These are phyloP conservation scores for Amphiprion percula DNA, from an alignment of 2,113 vertebrate genomes.

Conservation along the genomic window DNA sequence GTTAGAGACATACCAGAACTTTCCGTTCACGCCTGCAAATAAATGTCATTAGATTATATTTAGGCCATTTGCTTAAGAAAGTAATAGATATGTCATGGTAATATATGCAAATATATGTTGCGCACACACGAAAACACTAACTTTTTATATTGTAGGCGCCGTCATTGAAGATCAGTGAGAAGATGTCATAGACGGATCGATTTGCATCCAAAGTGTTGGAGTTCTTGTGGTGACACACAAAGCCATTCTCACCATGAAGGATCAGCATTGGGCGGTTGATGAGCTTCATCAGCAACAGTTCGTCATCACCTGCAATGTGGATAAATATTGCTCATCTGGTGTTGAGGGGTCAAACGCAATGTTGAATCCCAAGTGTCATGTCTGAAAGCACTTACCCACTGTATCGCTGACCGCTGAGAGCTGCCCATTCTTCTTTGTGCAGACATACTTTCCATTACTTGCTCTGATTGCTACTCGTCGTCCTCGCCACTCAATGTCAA, in stretches of 20 bases:
- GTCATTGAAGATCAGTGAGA: constrained; percentile 91
- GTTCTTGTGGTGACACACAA: constrained; percentile 93
- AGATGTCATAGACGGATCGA: constrained; percentile 94
- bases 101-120: neutral
- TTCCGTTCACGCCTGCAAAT: constrained; percentile 87
- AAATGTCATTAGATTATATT: neutral
- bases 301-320: constrained; percentile 87
- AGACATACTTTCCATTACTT: constrained; percentile 94
- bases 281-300: constrained; percentile 93
- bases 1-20: constrained; percentile 93
- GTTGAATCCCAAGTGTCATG: neutral
- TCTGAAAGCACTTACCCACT: constrained; percentile 85
- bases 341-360: neutral
- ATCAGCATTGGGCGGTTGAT: constrained; percentile 97
- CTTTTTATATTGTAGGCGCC: constrained; percentile 96
- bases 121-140: constrained; percentile 66
- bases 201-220: constrained; percentile 94
- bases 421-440: constrained; percentile 97
- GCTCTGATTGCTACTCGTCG: constrained; percentile 92
- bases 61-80: neutral
- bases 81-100: neutral
- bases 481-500: constrained; percentile 94
- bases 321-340: neutral
- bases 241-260: constrained; percentile 92
- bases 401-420: constrained; percentile 92